Base-by-base conservation (phyloP, 2,797 vertebrate species). In the Sebastes diploproa region DNA sequence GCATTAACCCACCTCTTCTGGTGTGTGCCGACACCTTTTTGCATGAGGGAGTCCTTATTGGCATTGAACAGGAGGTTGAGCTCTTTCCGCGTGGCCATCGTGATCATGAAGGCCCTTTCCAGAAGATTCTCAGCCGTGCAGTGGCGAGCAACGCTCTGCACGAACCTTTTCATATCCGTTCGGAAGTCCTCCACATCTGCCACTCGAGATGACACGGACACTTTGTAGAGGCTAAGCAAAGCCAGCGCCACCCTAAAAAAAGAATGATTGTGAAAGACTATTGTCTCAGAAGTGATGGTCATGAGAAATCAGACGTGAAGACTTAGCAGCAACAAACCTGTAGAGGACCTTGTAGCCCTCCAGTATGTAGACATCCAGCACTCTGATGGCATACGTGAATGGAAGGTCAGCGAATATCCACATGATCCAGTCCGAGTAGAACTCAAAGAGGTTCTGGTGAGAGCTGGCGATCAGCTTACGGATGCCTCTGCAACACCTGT, bases 331-430 rank as follows among this genome's bases (percentile, higher is more conserved):
- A 46, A 83, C 90, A 42, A 42, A 95, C 94, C 94, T 96, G 93
- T 97, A 98, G 13, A 98, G 96, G 2, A 97, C 96, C 86, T 98
- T 97, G 94, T 96, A 97, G 30, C 97, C 97, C 72, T 98, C 97
- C 46, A 97, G 80, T 18, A 97, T 90, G 82, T 96, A 98, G 68
- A 97, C 95, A 5, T 98, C 97, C 62, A 97, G 91, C 54, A 98
- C 93, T 0, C 96, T 93, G 75, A 97, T 96, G 83, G 96, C 96
- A 0, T 96, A 97, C 10, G 83, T 94, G 89, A 97, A 97, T 0
- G 97, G 97, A 20, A 98, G 96, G 75, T 97, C 96, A 2, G 96
- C 95, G 23, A 98, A 98, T 70, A 97, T 96, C 97, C 97, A 98
- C 61, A 95, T 95, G 75, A 97, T 93, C 97, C 97, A 98, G 67